Conservation (phyloP, 2,113 vertebrate species). For the Rhodinocichla rosea region DNA sequence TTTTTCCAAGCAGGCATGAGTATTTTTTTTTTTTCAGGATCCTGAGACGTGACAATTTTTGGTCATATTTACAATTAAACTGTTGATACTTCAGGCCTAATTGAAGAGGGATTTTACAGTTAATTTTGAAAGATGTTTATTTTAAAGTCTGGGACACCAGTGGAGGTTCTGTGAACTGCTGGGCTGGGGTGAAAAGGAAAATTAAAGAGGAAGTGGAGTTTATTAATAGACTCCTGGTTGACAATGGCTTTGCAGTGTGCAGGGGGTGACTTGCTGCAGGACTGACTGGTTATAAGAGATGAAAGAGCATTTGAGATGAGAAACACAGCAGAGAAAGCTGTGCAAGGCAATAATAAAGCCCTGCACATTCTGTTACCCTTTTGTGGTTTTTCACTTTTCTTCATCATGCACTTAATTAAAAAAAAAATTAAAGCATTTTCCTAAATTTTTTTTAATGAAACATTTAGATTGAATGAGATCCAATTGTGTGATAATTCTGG, state of each 20-base stretch:
- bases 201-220: slow-evolving; percentile 26
- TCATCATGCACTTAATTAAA: not conserved
- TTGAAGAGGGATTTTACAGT: not conserved
- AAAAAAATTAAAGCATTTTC: not conserved
- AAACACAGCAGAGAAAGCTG: not conserved
- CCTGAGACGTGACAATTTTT: not conserved
- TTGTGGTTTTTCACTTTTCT: not conserved
- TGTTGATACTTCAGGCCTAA: not conserved
- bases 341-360: not conserved
- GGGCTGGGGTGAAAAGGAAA: slow-evolving; percentile 12
- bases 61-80: not conserved
- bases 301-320: slow-evolving; percentile 33
- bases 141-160: not conserved
- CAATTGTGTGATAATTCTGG: not conserved
- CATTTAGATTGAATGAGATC: not conserved
- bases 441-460: not conserved
- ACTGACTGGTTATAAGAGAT: not conserved
- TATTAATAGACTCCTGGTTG: not conserved
- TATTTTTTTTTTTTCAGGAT: not conserved
- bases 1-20: not conserved
- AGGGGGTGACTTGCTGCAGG: not conserved
- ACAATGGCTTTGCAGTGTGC: not conserved
- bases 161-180: not conserved
- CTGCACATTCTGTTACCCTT: not conserved
- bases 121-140: slow-evolving; percentile 39